Conservation (phyloP, 2,113 vertebrate genomes). For the Podiceps cristatus region DNA sequence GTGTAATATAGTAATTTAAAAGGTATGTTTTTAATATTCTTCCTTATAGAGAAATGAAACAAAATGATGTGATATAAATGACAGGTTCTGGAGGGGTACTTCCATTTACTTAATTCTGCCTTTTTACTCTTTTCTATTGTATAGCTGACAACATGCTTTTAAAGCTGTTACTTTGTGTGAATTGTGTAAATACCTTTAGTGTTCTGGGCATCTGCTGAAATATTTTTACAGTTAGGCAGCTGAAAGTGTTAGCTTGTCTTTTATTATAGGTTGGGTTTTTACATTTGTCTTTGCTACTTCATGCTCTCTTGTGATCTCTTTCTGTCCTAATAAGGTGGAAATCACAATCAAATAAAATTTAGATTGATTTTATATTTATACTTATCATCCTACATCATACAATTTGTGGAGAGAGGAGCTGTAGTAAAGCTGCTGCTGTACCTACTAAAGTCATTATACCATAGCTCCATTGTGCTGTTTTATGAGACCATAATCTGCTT, state of each 20-base stretch:
- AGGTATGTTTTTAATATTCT: not conserved
- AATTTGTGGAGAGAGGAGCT: slow-evolving; percentile 2
- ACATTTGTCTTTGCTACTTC: not conserved
- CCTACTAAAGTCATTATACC: slow-evolving; percentile 52
- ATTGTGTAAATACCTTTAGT: not conserved
- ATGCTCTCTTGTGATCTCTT: not conserved
- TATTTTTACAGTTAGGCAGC: not conserved
- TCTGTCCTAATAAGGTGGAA: not conserved
- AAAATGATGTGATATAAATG: not conserved
- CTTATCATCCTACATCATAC: not conserved
- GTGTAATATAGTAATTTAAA: not conserved
- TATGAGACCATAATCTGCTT: slow-evolving; percentile 73
- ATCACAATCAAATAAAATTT: slow-evolving; percentile 46
- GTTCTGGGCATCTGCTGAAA: not conserved
- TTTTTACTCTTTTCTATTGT: not conserved
- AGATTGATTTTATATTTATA: slow-evolving; percentile 62
- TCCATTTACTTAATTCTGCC: not conserved
- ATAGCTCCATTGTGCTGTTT: slow-evolving; percentile 53
- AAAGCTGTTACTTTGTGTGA: not conserved
- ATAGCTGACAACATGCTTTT: not conserved
- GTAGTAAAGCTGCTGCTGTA: not conserved
- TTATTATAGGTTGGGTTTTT: not conserved
- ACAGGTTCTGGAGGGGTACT: not conserved
- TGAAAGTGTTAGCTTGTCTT: not conserved
- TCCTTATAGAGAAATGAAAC: not conserved